A percentile compares a stretch with the other conserved stretches of the same genome.
These are phyloP conservation scores for Achroia grisella DNA, from an alignment of 1,140 invertebrate genomes.

Conservation along the genomic window DNA sequence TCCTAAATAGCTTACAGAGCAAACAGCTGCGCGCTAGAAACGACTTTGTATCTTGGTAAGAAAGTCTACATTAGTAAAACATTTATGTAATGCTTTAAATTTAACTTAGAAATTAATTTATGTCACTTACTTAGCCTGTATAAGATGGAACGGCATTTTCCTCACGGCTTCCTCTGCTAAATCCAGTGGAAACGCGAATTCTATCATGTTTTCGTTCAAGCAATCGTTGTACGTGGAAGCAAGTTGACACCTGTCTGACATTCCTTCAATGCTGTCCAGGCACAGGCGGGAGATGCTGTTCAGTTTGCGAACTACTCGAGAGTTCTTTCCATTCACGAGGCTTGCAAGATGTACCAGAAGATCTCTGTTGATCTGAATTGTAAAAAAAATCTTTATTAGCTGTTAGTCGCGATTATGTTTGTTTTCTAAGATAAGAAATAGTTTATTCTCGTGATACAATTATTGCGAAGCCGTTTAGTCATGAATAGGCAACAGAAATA, in stretches of 20 bases:
- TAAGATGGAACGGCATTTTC: slow-evolving; percentile 63
- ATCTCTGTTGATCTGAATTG: slow-evolving; percentile 47
- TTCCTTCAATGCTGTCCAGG: slow-evolving; percentile 54
- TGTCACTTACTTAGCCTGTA: slow-evolving; percentile 58
- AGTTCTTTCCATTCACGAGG: slow-evolving; percentile 60
- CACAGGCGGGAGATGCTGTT: slow-evolving; percentile 54
- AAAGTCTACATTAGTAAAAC: too few relatives aligned
- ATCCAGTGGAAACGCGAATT: slow-evolving; percentile 61
- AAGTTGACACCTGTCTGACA: slow-evolving; percentile 56
- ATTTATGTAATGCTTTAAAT: not conserved
- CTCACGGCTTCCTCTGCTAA: slow-evolving; percentile 60
- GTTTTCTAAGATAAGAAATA: too few relatives aligned
- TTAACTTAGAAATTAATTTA: too few relatives aligned
- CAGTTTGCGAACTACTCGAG: slow-evolving; percentile 52
- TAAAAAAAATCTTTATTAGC: too few relatives aligned
- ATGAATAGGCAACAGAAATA: too few relatives aligned
- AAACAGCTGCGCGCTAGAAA: too few relatives aligned
- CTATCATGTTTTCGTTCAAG: slow-evolving; percentile 61
- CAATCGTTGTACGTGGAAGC: slow-evolving; percentile 64
- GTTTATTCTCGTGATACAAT: too few relatives aligned
- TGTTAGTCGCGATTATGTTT: too few relatives aligned
- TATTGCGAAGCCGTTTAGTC: too few relatives aligned
- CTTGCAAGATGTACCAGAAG: slow-evolving; percentile 52
- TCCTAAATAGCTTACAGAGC: too few relatives aligned
- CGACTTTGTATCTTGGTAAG: too few relatives aligned